These are phyloP conservation scores for Agapornis canus DNA, from an alignment of 2,797 vertebrate species.

Conservation along the genomic window DNA sequence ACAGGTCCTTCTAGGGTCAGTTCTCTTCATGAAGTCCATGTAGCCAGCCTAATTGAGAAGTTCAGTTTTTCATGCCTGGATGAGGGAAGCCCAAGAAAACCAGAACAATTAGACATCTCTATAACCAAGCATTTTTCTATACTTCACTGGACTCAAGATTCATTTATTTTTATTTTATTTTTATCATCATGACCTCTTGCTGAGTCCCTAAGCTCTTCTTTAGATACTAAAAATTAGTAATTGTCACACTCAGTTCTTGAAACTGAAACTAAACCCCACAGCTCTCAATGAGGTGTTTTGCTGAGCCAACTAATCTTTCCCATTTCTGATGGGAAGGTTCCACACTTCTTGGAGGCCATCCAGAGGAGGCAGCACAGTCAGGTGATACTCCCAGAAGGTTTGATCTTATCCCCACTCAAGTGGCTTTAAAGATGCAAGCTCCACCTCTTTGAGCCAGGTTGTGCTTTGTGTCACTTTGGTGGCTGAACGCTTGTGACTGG, in stretches of 20 bases:
- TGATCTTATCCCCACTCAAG: background rate
- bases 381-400: background rate
- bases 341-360: background rate
- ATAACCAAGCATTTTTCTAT: background rate
- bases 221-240: background rate
- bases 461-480: background rate
- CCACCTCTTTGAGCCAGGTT: background rate
- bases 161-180: background rate
- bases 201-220: background rate
- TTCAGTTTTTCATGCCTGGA: background rate
- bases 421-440: background rate
- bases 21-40: background rate
- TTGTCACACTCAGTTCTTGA: background rate
- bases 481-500: background rate
- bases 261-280: background rate
- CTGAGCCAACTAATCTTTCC: background rate
- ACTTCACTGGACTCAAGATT: background rate
- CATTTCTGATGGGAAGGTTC: background rate
- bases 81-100: background rate
- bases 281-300: background rate
- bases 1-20: background rate
- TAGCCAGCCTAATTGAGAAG: background rate
- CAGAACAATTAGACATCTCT: background rate
- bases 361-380: background rate
- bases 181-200: background rate